Evolutionary conservation across 1,140 invertebrate genomes (phyloP).

Genomic region (honey bee (Apis mellifera)): DNA sequence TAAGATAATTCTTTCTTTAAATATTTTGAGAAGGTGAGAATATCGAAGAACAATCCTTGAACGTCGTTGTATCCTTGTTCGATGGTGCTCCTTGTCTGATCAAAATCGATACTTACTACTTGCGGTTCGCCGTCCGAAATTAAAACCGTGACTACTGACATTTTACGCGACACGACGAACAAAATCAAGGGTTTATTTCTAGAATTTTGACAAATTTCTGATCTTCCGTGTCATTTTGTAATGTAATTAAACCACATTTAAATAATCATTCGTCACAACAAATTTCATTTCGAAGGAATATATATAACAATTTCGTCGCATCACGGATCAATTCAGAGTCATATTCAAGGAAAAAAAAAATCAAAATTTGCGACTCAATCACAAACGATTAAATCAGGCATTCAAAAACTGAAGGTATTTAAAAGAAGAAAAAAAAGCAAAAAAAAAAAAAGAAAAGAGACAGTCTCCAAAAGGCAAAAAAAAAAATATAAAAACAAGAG

Average conservation of each 20-base stretch:
- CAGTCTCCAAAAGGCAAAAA: not conserved
- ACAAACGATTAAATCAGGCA: not conserved
- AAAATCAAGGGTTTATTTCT: too few species aligned
- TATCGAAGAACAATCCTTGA: not conserved
- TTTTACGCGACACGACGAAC: not conserved
- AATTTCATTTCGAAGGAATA: too few species aligned
- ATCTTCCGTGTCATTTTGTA: too few species aligned
- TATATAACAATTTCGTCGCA: not conserved
- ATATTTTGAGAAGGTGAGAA: not conserved
- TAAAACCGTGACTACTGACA: constrained; percentile 13
- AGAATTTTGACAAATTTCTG: too few species aligned
- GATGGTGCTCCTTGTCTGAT: constrained; percentile 9
- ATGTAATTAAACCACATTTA: too few species aligned
- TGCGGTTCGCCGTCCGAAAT: constrained; percentile 7
- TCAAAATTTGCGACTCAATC: not conserved
- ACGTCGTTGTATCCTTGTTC: not conserved
- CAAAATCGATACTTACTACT: constrained; percentile 56
- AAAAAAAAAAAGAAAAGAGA: not conserved
- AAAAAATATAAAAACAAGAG: not conserved
- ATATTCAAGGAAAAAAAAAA: not conserved
- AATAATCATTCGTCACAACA: too few species aligned
- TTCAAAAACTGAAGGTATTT: not conserved
- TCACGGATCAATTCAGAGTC: not conserved
- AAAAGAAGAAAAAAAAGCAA: not conserved
- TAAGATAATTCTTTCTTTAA: too few species aligned